Evolutionary conservation across 2,113 vertebrate genomes (phyloP), one percentile per base, ranked within the genome.

Genomic region (Atractosteus spatula): DNA sequence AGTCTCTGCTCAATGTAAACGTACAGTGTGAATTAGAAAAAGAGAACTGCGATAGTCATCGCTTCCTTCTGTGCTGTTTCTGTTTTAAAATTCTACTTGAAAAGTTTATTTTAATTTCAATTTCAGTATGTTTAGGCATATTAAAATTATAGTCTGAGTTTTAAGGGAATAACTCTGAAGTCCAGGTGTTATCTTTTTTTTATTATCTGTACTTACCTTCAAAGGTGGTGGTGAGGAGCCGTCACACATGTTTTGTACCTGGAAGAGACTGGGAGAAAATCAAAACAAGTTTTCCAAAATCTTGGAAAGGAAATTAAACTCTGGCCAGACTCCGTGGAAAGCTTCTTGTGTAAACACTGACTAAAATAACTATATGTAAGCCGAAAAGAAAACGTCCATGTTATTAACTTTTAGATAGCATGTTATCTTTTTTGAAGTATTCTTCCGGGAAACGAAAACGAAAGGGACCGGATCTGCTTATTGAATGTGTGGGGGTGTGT

Each of bases 361-460:
- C 56, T n/a, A 29, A 29, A 29, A 29, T 29, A 29, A 29, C 55
- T 61, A 43, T 7, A 62, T 12, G 47, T 59, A 10, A 45, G 11
- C 57, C 14, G 13, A 17, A 55, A 71, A 7, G 41, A 29, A 66
- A 59, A 11, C 54, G 47, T 62, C 69, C 59, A 45, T 76, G 29
- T 17, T 43, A 45, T 7, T 62, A 11, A 55, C 71, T 83, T 84
- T 79, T 73, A 77, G 67, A 86, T 80, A 55, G 81, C 69, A 72
- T 72, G 61, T 68, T 59, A 65, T 72, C 55, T 76, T 59, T 61
- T 68, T 51, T 66, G 42, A 70, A 44, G 70, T 77, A 84, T 80
- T 82, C 86, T 91, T 89, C 93, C 89, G 73, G 90, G 90, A 95
- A 96, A 78, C 85, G 92, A 96, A 96, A 96, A 86, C 83, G 94